A percentile compares a stretch with the other conserved stretches of the same genome.
These are phyloP conservation scores for Brachionus angularis DNA, from an alignment of 1,140 invertebrate genomes.

Conservation along the genomic window DNA sequence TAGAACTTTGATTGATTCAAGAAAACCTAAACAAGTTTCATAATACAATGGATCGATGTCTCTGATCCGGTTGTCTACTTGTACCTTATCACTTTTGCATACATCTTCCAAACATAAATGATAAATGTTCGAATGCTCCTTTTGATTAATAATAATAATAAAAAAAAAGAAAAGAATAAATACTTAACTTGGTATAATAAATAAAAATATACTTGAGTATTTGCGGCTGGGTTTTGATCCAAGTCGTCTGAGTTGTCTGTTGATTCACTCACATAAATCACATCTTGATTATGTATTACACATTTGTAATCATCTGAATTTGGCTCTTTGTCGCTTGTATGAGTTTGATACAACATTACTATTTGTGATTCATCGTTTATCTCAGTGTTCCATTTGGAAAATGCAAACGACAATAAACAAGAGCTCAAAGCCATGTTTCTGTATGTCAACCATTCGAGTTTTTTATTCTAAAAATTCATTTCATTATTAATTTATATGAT, in stretches of 20 bases:
- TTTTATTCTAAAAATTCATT: conserved; percentile 52
- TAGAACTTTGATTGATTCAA: conserved; percentile 25
- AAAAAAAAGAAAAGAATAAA: conserved; percentile 6
- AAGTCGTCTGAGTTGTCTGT: conserved; percentile 37
- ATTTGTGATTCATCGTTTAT: conserved; percentile 49
- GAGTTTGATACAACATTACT: conserved; percentile 13
- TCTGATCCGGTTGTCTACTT: conserved; percentile 11
- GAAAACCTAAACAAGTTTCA: conserved; percentile 35
- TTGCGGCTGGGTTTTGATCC: conserved; percentile 6
- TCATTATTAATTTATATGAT: no score
- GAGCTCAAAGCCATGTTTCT: conserved; percentile 73
- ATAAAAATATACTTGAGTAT: conserved; percentile 17
- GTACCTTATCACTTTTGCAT: conserved; percentile 1
- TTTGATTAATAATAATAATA: no score
- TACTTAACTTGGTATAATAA: not conserved
- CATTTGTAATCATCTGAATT: conserved; percentile 16
- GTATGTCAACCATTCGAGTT: conserved; percentile 73
- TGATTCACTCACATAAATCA: conserved; percentile 34
- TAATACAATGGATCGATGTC: conserved; percentile 40
- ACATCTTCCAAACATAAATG: conserved; percentile 39
- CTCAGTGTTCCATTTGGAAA: conserved; percentile 78
- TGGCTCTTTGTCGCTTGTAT: conserved; percentile 29
- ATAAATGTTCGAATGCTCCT: conserved; percentile 39
- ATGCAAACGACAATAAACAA: conserved; percentile 73
- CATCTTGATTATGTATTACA: conserved; percentile 12